Conservation (phyloP, 2,888 invertebrate species). For the Acanthosoma haemorrhoidale region DNA sequence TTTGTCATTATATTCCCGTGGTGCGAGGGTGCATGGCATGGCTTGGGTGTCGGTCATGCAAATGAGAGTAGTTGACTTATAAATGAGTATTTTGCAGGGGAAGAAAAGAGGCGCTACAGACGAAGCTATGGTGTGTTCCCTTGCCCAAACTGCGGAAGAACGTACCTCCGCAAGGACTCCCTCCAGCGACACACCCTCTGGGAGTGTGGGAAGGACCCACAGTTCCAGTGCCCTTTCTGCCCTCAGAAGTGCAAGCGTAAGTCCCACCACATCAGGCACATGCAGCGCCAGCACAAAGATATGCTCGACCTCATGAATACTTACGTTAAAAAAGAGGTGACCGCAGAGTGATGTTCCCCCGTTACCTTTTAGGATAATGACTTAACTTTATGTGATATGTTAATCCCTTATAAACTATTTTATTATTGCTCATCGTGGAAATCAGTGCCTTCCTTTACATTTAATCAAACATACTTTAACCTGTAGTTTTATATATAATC, state of each 20-base stretch:
- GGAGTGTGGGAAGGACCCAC: slow-evolving; percentile 52
- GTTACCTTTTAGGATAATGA: slow-evolving; percentile 16
- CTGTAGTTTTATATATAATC: neutral
- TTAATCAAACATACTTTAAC: slow-evolving; percentile 25
- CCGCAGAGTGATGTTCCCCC: slow-evolving; percentile 19
- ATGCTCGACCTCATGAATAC: slow-evolving; percentile 44
- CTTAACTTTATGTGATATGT: neutral
- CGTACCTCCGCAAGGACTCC: slow-evolving; percentile 43
- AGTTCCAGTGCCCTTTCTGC: slow-evolving; percentile 51
- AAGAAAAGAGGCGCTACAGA: slow-evolving; percentile 22
- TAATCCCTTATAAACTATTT: neutral
- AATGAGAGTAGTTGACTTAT: slow-evolving; percentile 20
- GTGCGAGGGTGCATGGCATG: slow-evolving; percentile 30
- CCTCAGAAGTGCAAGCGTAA: slow-evolving; percentile 49
- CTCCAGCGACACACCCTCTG: slow-evolving; percentile 45
- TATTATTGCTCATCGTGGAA: slow-evolving; percentile 21
- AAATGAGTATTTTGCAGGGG: slow-evolving; percentile 25
- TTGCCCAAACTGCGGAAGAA: slow-evolving; percentile 42
- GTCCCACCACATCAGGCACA: slow-evolving; percentile 52
- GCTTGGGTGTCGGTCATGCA: slow-evolving; percentile 29
- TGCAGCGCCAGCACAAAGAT: slow-evolving; percentile 52
- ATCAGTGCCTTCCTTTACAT: slow-evolving; percentile 24
- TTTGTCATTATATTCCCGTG: slow-evolving; percentile 11
- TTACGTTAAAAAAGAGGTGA: slow-evolving; percentile 23
- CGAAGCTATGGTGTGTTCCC: slow-evolving; percentile 40